Base-by-base conservation (phyloP, 2,888 invertebrate genomes). In the Julus scanicus region DNA sequence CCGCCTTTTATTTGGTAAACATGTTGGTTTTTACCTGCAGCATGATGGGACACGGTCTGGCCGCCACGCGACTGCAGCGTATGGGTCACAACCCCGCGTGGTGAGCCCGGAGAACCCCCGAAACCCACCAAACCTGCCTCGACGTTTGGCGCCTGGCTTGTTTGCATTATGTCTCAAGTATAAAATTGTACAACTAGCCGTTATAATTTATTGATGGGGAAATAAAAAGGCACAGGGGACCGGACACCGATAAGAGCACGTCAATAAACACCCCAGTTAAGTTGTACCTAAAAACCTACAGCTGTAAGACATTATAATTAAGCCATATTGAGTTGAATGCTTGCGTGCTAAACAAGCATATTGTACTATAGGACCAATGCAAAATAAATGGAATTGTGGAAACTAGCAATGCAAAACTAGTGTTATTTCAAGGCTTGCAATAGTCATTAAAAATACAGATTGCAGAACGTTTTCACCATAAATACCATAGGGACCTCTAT, bases 1-100 rank as follows among this genome's bases (percentile, higher is more conserved):
- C 80, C 80, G 80, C 80, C 80, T 80, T 80, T 80, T 39, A 80
- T 80, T 80, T 39, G 80, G 80, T 80, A 80, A 80, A 80, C 37
- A 80, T 9, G 37, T 5, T 9, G 37, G 29, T 80, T 80, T 71
- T 80, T 80, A 80, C 80, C 80, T 80, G 80, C 80, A 37, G 80
- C 80, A 37, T 1, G 80, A 39, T 80, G 37, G 80, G 80, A 80
- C 80, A 39, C 80, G 37, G 29, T 80, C 80, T 80, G 29, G 80
- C 37, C 15, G 80, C 13, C 80, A 80, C 80, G 80, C 80, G 80
- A 80, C 80, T 29, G 13, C 20, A 71, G 63, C 63, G 29, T 1
- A 71, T 29, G 37, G 80, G 80, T 80, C 80, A 37, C 80, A 39
- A 80, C 80, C 71, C 71, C 71, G 20, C 13, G 53, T 17, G 53